Evolutionary conservation across 2,113 vertebrate genomes (phyloP).

Genomic region (Hyperoodon ampullatus): DNA sequence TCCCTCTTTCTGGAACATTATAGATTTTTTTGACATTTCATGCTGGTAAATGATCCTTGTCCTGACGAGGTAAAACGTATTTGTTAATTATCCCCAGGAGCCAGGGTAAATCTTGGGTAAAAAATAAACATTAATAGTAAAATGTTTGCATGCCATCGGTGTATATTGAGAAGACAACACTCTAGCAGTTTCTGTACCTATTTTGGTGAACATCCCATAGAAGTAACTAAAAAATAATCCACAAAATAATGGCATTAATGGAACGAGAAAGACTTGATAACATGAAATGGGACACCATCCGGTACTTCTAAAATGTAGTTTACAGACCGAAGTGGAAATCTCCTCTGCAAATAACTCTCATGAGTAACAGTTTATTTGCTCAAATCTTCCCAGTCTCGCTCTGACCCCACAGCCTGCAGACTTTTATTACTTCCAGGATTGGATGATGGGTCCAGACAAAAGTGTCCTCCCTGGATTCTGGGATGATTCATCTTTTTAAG

Average conservation of each 20-base stretch:
- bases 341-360: neutral
- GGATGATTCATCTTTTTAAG: slow-evolving; percentile 23
- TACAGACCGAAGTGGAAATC: neutral
- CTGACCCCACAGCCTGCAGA: neutral
- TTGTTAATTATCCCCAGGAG: neutral
- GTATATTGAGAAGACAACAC: neutral
- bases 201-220: neutral
- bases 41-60: neutral
- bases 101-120: neutral
- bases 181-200: neutral
- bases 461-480: neutral
- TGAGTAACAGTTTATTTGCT: neutral
- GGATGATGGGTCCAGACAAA: neutral
- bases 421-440: neutral
- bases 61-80: neutral
- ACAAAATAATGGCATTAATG: neutral
- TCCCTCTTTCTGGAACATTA: neutral
- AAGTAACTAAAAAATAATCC: neutral
- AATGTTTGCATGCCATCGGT: neutral
- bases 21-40: neutral
- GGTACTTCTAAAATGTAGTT: neutral
- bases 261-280: neutral
- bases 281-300: neutral
- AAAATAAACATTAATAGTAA: neutral
- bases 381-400: neutral